phyloP scores from a whole-genome alignment of 2,797 vertebrate genomes.

The Tympanoctomys barrerae region DNA sequence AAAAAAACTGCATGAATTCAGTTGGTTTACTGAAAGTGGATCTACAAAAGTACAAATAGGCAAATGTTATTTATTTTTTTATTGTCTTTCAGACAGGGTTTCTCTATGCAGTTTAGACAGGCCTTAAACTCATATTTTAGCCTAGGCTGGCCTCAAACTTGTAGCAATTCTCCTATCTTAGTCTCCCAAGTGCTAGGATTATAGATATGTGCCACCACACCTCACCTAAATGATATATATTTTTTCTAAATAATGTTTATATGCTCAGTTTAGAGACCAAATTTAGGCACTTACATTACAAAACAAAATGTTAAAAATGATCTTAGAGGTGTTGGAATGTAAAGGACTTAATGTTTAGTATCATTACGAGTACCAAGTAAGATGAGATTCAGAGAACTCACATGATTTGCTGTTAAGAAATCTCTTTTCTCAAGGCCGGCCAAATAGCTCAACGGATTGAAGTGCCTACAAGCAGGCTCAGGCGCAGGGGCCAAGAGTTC shows the following conservation, averaged over 20 bases:
- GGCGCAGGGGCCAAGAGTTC: too few relatives aligned
- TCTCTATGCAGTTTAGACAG: background rate
- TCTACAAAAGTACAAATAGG: slow-evolving; percentile 18
- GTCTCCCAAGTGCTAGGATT: background rate
- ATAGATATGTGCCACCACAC: background rate
- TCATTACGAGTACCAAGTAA: slow-evolving; percentile 34
- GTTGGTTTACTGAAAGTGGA: slow-evolving; percentile 12
- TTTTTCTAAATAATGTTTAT: slow-evolving; percentile 34
- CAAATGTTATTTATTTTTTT: background rate
- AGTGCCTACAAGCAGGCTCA: too few relatives aligned
- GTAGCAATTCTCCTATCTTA: background rate
- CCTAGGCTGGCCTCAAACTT: too few relatives aligned
- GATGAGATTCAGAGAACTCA: slow-evolving; percentile 6
- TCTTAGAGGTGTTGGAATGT: slow-evolving; percentile 36
- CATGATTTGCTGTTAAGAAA: background rate
- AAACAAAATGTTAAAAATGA: slow-evolving; percentile 23
- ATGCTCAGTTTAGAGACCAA: slow-evolving; percentile 6
- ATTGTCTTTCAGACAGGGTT: background rate
- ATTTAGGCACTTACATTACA: slow-evolving; percentile 7
- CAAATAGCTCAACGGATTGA: too few relatives aligned
- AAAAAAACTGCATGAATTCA: background rate
- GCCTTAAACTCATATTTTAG: background rate
- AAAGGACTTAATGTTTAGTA: slow-evolving; percentile 28
- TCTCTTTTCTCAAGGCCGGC: background rate
- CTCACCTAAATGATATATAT: background rate